Conservation (phyloP, 1,140 invertebrate genomes). For the Dryas iulia region DNA sequence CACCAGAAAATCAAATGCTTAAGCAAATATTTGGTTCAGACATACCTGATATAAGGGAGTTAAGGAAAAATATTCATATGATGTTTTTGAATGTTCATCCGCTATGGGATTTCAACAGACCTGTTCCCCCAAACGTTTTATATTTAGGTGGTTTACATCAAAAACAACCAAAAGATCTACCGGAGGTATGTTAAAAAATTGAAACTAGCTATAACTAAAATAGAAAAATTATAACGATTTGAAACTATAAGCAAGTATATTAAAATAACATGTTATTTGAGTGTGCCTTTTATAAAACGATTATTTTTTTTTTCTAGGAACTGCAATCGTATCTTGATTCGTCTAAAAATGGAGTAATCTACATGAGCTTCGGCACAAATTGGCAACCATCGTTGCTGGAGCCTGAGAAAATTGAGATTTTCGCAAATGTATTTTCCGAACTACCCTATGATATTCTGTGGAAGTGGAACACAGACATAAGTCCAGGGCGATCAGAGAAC, state of each 20-base stretch:
- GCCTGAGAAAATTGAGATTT: slow-evolving; percentile 50
- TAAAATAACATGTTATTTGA: too few species aligned
- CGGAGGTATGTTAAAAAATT: too few species aligned
- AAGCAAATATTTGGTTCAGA: slow-evolving; percentile 34
- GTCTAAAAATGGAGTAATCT: slow-evolving; percentile 80
- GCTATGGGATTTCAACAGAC: slow-evolving; percentile 58
- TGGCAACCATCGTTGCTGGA: slow-evolving; percentile 50
- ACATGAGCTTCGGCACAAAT: slow-evolving; percentile 80
- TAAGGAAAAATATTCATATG: slow-evolving; percentile 72
- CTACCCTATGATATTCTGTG: slow-evolving; percentile 51
- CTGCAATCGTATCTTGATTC: slow-evolving; percentile 79
- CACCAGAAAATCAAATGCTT: slow-evolving; percentile 28
- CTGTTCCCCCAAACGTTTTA: slow-evolving; percentile 68
- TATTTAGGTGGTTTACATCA: slow-evolving; percentile 45
- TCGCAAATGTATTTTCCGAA: slow-evolving; percentile 70
- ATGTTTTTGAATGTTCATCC: slow-evolving; percentile 78
- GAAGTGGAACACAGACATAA: too few species aligned
- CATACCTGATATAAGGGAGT: slow-evolving; percentile 46
- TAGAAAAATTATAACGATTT: too few species aligned
- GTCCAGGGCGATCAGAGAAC: too few species aligned
- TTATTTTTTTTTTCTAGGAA: slow-evolving; percentile 61
- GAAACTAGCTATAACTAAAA: too few species aligned
- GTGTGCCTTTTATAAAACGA: too few species aligned
- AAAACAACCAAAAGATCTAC: too few species aligned
- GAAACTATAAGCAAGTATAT: too few species aligned